phyloP scores from a whole-genome alignment of 1,140 invertebrate species.

The Dermatophagoides farinae region DNA sequence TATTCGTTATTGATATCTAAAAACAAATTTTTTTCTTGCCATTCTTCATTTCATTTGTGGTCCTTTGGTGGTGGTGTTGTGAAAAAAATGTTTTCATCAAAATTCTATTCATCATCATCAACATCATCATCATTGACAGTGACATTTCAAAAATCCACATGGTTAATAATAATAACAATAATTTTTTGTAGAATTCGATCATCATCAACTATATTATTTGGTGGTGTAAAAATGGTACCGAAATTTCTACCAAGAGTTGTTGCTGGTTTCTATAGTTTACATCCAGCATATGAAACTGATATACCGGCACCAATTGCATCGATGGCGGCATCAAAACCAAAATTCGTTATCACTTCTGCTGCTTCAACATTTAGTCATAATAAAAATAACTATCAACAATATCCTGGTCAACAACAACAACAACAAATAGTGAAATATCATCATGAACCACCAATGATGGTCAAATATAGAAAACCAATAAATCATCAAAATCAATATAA shows the following conservation, averaged over 20 bases:
- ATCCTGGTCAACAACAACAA: not conserved
- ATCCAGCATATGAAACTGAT: conserved; percentile 1
- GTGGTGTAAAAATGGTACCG: not conserved
- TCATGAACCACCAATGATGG: not conserved
- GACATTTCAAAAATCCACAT: too few species aligned
- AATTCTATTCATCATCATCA: not conserved
- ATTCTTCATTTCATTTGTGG: too few species aligned
- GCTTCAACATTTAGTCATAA: not conserved
- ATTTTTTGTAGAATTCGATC: too few species aligned
- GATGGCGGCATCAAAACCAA: not conserved
- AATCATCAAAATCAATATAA: not conserved
- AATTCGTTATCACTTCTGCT: not conserved
- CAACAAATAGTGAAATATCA: not conserved
- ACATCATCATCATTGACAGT: not conserved
- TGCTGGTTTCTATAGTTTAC: not conserved
- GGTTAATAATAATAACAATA: too few species aligned
- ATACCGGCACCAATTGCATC: not conserved
- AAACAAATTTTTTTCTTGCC: too few species aligned
- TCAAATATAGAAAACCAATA: not conserved
- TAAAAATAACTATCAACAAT: not conserved
- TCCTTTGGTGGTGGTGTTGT: too few species aligned
- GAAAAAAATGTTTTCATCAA: too few species aligned
- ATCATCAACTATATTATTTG: too few species aligned
- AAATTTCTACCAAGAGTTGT: not conserved
- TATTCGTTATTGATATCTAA: too few species aligned